A percentile compares a stretch with the other conserved stretches of the same genome.
Conservation (phyloP, 2,797 vertebrate species). For the Gouania willdenowi region DNA sequence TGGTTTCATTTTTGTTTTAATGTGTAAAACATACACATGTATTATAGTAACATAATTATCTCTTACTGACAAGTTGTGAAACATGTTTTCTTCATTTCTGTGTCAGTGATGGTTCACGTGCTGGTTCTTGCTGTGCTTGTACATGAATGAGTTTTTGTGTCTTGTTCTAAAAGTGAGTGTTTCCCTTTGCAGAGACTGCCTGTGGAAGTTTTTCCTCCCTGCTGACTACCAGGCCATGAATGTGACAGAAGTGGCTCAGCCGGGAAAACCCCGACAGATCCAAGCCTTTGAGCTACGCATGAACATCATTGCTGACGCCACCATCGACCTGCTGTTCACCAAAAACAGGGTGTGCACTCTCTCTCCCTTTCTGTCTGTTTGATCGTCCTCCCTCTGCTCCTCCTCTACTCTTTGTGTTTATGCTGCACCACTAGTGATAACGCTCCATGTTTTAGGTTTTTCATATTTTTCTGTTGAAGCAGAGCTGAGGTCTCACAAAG, state of each 20-base stretch:
- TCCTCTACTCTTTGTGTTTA: constrained; percentile 19
- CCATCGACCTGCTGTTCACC: constrained; percentile 97
- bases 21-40: too few relatives aligned
- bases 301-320: constrained; percentile 99
- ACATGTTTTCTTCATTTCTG: too few relatives aligned
- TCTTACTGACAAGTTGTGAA: too few relatives aligned
- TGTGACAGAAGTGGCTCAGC: constrained; percentile 85
- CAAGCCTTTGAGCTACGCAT: constrained; percentile 97
- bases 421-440: constrained; percentile 29
- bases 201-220: constrained; percentile 98
- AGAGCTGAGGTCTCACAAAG: constrained; percentile 20
- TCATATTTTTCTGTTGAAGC: constrained; percentile 20
- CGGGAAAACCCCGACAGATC: constrained; percentile 90
- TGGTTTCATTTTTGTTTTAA: too few relatives aligned
- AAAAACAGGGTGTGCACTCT: constrained; percentile 88
- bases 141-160: too few relatives aligned
- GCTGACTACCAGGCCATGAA: constrained; percentile 96
- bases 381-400: constrained; percentile 12
- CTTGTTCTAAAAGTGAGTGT: too few relatives aligned
- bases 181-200: constrained; percentile 80
- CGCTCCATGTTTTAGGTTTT: constrained; percentile 52
- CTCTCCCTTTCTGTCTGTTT: constrained; percentile 1
- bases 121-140: too few relatives aligned
- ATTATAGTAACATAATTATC: too few relatives aligned
- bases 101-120: too few relatives aligned